These are phyloP conservation scores for Chanos chanos DNA, from an alignment of 2,797 vertebrate genomes.

Conservation along the genomic window DNA sequence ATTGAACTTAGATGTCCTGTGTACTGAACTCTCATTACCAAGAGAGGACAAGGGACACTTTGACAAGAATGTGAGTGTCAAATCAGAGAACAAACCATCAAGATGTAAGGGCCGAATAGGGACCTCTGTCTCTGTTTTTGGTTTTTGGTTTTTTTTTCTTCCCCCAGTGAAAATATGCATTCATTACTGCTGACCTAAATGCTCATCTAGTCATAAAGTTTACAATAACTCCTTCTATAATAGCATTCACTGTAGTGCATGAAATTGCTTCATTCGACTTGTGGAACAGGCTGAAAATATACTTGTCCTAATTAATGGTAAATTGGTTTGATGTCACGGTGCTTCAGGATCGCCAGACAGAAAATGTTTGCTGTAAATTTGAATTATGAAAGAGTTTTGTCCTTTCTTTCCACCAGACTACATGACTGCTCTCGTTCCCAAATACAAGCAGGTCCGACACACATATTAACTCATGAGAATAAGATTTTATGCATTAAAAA, in stretches of 20 bases:
- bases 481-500: no score
- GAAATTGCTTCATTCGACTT: background rate
- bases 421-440: no score
- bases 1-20: no score
- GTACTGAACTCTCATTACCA: slow-evolving; percentile 21
- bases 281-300: slow-evolving; percentile 10
- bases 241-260: slow-evolving; percentile 2
- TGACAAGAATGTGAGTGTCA: slow-evolving; percentile 7
- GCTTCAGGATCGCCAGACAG: background rate
- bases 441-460: no score
- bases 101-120: slow-evolving; percentile 8
- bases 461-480: no score
- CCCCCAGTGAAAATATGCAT: slow-evolving; percentile 29
- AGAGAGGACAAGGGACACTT: slow-evolving; percentile 31
- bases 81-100: slow-evolving; percentile 10
- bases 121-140: no score
- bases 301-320: slow-evolving; percentile 7
- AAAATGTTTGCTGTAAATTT: slow-evolving; percentile 1
- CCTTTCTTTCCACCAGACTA: no score
- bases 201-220: slow-evolving; percentile 4
- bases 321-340: slow-evolving; percentile 5
- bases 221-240: slow-evolving; percentile 18
- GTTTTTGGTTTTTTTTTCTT: no score
- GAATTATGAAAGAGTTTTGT: no score
- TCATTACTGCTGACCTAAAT: slow-evolving; percentile 24